phyloP scores from a whole-genome alignment of 2,113 vertebrate species.

The Notarius lentiginosus region DNA sequence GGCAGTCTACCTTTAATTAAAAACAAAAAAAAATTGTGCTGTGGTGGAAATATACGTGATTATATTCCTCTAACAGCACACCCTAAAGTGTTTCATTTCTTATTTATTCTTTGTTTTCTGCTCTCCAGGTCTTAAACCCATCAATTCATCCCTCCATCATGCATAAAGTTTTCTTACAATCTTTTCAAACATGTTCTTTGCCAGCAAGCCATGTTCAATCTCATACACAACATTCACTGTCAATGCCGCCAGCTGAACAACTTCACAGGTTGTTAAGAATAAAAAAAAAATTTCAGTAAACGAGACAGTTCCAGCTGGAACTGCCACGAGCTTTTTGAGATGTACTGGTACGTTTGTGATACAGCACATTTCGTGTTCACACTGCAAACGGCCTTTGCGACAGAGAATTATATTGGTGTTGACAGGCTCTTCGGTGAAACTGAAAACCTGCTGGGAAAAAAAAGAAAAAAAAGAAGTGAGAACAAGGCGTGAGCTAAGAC shows the following conservation, averaged over 20 bases:
- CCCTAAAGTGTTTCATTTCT: not conserved
- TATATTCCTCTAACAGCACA: not conserved
- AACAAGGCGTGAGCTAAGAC: not conserved
- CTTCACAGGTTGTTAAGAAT: not conserved
- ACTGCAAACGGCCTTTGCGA: not conserved
- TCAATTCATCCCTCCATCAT: not conserved
- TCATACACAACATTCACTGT: conserved; percentile 12
- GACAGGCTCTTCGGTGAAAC: not conserved
- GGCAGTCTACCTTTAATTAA: too few relatives aligned
- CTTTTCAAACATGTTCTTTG: not conserved
- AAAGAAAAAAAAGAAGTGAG: not conserved
- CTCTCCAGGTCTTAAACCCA: not conserved
- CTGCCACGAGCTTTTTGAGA: not conserved
- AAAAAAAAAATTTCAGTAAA: not conserved
- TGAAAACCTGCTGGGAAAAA: not conserved
- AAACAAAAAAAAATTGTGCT: not conserved
- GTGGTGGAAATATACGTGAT: not conserved
- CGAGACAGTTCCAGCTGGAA: not conserved
- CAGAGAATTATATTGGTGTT: conserved; percentile 1
- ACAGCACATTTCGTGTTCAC: not conserved
- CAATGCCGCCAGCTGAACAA: not conserved
- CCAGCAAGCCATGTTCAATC: not conserved
- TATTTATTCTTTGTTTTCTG: not conserved
- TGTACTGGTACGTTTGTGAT: not conserved
- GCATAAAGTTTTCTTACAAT: not conserved